phyloP scores from a whole-genome alignment of 1,140 invertebrate species.

The Drosophila mayri region DNA sequence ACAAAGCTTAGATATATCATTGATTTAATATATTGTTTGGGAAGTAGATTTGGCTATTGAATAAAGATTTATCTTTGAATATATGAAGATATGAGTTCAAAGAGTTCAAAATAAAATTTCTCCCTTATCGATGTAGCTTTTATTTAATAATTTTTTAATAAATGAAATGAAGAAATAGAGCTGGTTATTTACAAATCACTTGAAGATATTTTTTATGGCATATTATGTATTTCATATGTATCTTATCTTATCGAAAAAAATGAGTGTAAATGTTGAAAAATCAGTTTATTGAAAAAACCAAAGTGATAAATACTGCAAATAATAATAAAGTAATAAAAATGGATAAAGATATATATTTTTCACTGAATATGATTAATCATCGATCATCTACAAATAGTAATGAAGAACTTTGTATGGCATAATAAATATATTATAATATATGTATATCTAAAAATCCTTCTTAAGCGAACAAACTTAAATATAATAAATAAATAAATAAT shows the following conservation, averaged over 20 bases:
- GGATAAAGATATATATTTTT: too few relatives aligned
- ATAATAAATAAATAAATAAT: too few relatives aligned
- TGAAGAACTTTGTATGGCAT: too few relatives aligned
- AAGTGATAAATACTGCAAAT: conserved; percentile 6
- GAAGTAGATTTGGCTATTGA: background rate
- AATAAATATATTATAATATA: too few relatives aligned
- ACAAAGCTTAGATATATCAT: background rate
- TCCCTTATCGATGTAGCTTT: background rate
- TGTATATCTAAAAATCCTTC: too few relatives aligned
- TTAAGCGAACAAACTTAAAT: too few relatives aligned
- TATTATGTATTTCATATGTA: background rate
- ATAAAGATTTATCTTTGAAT: background rate
- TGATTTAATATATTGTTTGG: background rate
- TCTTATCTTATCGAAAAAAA: background rate
- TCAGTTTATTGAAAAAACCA: background rate
- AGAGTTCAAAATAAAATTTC: rapidly evolving
- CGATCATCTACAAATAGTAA: background rate
- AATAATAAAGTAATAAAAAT: background rate
- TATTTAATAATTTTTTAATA: background rate
- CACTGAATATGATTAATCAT: background rate
- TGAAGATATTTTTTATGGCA: conserved; percentile 1
- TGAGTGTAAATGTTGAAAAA: background rate
- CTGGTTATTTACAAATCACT: background rate
- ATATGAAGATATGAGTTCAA: too few relatives aligned
- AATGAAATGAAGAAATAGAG: background rate